Evolutionary conservation across 2,888 invertebrate species (phyloP), one percentile per base, ranked within the genome.

Genomic region (Himalopsyche tibetana): DNA sequence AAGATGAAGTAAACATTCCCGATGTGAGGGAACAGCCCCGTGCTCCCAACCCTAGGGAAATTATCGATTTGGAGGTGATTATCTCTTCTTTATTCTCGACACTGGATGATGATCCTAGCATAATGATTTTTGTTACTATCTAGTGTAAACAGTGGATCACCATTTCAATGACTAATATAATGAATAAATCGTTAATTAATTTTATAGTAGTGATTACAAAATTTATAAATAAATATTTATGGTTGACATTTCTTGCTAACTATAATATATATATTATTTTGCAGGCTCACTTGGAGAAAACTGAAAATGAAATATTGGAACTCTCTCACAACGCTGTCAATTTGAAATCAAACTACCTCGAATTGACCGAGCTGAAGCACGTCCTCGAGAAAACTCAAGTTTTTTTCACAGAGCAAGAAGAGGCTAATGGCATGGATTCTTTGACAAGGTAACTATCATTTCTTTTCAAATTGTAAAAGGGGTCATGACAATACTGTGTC

Each of bases 241-340:
- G 45, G 11, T 5, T 9, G 9, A 45, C 9, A 9, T 45, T 45
- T 42, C 42, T 9, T 42, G 5, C 5, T 45, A 45, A 45, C 2
- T 9, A 45, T 45, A 9, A 9, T 45, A 15, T 80, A 15, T 80
- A 8, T 40, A 80, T 40, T 40, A 84, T 19, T 87, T 90, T 92
- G 36, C 91, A 97, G 95, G 97, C 97, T 0, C 97, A 98, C 89
- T 95, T 99, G 91, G 99, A 99, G 92, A 98, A 98, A 92, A 96
- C 98, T 38, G 99, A 99, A 92, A 97, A 97, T 89, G 99, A 99
- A 92, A 96, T 99, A 89, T 94, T 97, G 84, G 99, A 99, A 92
- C 94, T 99, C 88, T 98, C 98, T 87, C 96, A 97, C 90, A 99
- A 98, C 91, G 97, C 98, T 11, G 96, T 98, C 87, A 98, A 97